Percentiles rank a stretch among this genome's conserved stretches.
phyloP scores from a whole-genome alignment of 2,797 vertebrate species.

The Thalassophryne amazonica region DNA sequence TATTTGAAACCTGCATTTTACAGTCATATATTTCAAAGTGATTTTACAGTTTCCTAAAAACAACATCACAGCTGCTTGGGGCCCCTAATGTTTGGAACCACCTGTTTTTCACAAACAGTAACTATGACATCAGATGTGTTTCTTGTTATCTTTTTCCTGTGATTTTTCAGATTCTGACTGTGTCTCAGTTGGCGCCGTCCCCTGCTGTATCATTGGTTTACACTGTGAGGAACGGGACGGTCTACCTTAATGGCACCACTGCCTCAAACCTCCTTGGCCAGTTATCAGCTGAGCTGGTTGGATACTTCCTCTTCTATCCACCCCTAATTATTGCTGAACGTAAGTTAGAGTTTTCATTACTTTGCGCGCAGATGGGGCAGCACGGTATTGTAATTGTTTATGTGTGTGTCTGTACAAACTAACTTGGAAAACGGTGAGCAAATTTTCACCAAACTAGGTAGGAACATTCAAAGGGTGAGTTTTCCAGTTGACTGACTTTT shows the following conservation, averaged over 20 bases:
- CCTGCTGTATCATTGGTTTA: constrained; percentile 92
- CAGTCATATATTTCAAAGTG: background rate
- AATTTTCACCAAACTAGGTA: too few relatives aligned
- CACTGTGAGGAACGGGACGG: constrained; percentile 87
- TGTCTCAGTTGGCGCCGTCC: constrained; percentile 80
- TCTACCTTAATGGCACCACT: constrained; percentile 86
- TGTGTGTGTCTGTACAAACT: too few relatives aligned
- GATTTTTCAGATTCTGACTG: constrained; percentile 85
- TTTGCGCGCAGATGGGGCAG: too few relatives aligned
- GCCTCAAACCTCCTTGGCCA: constrained; percentile 93
- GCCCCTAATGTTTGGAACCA: too few relatives aligned
- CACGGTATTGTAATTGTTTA: too few relatives aligned
- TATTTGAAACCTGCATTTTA: constrained; percentile 8
- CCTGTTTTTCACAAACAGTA: too few relatives aligned
- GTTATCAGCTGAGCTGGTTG: constrained; percentile 94
- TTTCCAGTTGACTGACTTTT: too few relatives aligned
- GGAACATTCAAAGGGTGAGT: too few relatives aligned
- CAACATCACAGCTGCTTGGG: too few relatives aligned
- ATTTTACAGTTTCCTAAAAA: too few relatives aligned
- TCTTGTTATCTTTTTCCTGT: constrained; percentile 2
- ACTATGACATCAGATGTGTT: background rate
- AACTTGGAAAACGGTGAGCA: too few relatives aligned
- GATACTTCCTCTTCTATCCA: constrained; percentile 97
- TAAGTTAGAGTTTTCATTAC: constrained; percentile 74
- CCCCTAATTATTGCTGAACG: constrained; percentile 94